These are phyloP conservation scores for Limnothrissa miodon DNA, from an alignment of 2,113 vertebrate genomes.

Conservation along the genomic window DNA sequence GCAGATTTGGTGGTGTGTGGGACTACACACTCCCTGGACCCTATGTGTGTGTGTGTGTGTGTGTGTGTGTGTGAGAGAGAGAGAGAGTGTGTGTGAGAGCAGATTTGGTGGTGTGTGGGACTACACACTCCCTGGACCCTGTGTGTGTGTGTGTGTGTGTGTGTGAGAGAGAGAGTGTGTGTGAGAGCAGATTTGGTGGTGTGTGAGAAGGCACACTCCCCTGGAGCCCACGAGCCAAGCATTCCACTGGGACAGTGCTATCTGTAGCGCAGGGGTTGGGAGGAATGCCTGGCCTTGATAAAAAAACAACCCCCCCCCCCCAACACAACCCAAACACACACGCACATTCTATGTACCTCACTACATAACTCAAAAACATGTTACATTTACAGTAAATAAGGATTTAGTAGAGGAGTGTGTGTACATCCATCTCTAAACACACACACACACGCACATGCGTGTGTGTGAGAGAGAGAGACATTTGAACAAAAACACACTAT, in stretches of 20 bases:
- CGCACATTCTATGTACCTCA: not conserved
- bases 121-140: not conserved
- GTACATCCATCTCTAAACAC: too few relatives aligned
- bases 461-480: too few relatives aligned
- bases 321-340: not conserved
- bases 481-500: not conserved
- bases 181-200: not conserved
- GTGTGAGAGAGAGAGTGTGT: not conserved
- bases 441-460: not conserved
- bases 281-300: conserved; percentile 29
- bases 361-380: too few relatives aligned
- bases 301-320: conserved; percentile 25
- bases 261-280: conserved; percentile 33
- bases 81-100: not conserved
- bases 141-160: not conserved
- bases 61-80: not conserved
- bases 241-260: conserved; percentile 42
- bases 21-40: not conserved
- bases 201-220: not conserved
- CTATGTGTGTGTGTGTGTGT: not conserved
- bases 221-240: conserved; percentile 29
- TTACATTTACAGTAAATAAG: too few relatives aligned
- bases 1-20: not conserved
- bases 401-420: too few relatives aligned
- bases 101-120: not conserved